phyloP scores from a whole-genome alignment of 2,888 invertebrate genomes.

The Gryllus longicercus region DNA sequence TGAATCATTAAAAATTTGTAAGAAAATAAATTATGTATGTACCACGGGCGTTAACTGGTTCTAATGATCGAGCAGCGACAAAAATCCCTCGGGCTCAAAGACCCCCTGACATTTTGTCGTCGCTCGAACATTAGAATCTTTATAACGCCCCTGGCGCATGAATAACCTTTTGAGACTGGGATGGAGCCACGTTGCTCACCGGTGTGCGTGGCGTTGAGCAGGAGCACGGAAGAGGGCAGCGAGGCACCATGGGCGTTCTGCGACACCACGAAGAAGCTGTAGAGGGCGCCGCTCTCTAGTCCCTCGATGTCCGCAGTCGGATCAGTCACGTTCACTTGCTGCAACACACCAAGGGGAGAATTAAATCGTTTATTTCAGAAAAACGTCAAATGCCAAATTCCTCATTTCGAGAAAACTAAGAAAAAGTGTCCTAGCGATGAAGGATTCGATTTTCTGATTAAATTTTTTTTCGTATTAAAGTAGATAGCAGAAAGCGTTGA shows the following conservation, averaged over 20 bases:
- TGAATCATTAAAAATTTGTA: too few species aligned
- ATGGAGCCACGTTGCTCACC: constrained; percentile 45
- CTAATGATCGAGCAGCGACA: too few species aligned
- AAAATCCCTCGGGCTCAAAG: too few species aligned
- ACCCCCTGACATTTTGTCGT: too few species aligned
- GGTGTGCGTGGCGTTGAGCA: constrained; percentile 64
- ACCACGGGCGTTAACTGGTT: too few species aligned
- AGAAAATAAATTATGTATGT: too few species aligned
- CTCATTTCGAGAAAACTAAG: too few species aligned
- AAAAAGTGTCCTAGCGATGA: neutral
- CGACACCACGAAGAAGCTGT: constrained; percentile 77
- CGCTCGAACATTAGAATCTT: too few species aligned
- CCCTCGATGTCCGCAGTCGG: constrained; percentile 58
- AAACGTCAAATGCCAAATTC: neutral
- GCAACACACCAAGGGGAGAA: constrained; percentile 39
- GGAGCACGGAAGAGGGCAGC: constrained; percentile 74
- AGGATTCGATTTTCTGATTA: neutral
- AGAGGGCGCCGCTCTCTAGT: constrained; percentile 65
- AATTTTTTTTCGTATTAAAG: too few species aligned
- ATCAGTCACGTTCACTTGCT: constrained; percentile 69
- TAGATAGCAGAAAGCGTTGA: too few species aligned
- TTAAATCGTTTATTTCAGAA: neutral
- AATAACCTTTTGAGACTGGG: too few species aligned
- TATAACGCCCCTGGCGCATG: too few species aligned
- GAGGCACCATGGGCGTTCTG: constrained; percentile 75